Evolutionary conservation across 2,113 vertebrate genomes (phyloP).

Genomic region (Heliornis fulica): DNA sequence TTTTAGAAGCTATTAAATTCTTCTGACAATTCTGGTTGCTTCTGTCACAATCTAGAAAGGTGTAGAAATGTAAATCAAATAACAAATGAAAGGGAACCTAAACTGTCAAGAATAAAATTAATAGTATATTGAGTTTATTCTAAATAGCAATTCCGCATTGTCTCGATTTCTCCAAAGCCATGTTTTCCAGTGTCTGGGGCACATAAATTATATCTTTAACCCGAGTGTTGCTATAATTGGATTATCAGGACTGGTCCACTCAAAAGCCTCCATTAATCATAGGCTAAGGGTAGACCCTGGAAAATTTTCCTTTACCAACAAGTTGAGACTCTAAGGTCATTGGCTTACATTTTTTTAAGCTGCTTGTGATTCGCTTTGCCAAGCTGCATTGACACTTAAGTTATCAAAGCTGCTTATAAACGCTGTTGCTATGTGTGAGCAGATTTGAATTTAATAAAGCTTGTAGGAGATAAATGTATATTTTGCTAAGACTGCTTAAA

Average conservation of each 20-base stretch:
- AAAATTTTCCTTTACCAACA: constrained; percentile 56
- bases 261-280: constrained; percentile 49
- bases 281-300: not conserved
- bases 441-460: constrained; percentile 66
- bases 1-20: not conserved
- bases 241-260: constrained; percentile 40
- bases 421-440: constrained; percentile 66
- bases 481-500: constrained; percentile 46
- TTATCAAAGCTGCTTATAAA: constrained; percentile 61
- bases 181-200: constrained; percentile 47
- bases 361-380: constrained; percentile 57
- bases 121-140: not conserved
- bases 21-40: not conserved
- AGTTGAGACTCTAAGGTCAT: constrained; percentile 51
- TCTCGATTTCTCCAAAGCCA: constrained; percentile 22
- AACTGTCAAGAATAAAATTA: not conserved
- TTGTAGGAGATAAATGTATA: constrained; percentile 41
- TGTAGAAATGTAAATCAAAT: not conserved
- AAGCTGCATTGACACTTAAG: constrained; percentile 62
- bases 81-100: not conserved
- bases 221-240: constrained; percentile 47
- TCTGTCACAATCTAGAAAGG: not conserved
- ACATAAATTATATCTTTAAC: constrained; percentile 49
- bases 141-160: constrained; percentile 18
- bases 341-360: constrained; percentile 62